Evolutionary conservation across 2,888 invertebrate genomes (phyloP), one percentile per base, ranked within the genome.

Genomic region (Amitus sp.): DNA sequence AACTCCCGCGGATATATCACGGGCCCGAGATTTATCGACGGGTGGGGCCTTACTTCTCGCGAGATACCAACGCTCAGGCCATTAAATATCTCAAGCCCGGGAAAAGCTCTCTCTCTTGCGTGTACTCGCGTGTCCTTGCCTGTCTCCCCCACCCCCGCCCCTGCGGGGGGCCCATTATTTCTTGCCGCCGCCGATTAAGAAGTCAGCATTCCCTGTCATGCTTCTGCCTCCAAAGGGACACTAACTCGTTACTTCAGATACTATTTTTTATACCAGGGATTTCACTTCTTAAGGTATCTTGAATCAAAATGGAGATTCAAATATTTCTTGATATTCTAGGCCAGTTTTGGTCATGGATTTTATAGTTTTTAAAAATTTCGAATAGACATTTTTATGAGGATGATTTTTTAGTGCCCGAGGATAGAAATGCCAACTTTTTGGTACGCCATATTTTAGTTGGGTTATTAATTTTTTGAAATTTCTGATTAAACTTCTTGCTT

Each of bases 1-100:
- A 42, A 43, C 47, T 51, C 49, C 50, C 57, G 28, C 60, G 62
- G 61, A 58, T 66, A 66, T 60, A 66, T 61, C 63, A 64, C 64
- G 63, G 49, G 50, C 42, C 40, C 45, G 62, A 62, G 64, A 64
- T 66, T 64, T 66, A 66, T 62, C 27, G 39, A 39, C 56, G 62
- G 47, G 30, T 53, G 59, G 57, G 42, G 54, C 33, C 28, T n/a
- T n/a, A n/a, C n/a, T 28, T 40, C 28, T 46, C 65, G 52, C 53
- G 53, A 49, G 65, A 50, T 47, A 48, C 66, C 63, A 48, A 56
- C 66, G 56, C 58, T n/a, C 53, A 59, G 52, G 46, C 58, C 53
- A 64, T 65, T 65, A 66, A 66, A 62, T n/a, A n/a, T n/a, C n/a
- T 47, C 50, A 43, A 23, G 23, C 23, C 30, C 10, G 9, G 27